phyloP scores from a whole-genome alignment of 1,140 invertebrate species.

The Philopotamus ludificatus region DNA sequence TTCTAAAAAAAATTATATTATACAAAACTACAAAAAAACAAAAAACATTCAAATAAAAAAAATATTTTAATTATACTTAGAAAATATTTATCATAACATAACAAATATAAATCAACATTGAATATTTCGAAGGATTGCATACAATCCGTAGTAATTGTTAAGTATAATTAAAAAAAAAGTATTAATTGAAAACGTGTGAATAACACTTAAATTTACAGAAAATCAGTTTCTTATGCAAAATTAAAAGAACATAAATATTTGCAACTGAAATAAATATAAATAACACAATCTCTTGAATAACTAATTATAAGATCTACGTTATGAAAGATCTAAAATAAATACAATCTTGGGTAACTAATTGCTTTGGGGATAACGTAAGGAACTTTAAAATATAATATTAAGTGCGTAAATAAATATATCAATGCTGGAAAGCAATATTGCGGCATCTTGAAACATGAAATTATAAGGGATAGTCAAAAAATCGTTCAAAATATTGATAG shows the following conservation, averaged over 20 bases:
- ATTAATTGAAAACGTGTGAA: background rate
- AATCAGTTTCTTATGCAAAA: background rate
- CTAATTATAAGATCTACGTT: background rate
- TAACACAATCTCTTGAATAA: background rate
- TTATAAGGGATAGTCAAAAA: too few species aligned
- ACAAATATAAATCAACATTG: conserved; percentile 27
- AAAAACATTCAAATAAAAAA: conserved; percentile 26
- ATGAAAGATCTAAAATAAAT: too few species aligned
- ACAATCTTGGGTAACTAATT: too few species aligned
- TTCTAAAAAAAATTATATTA: conserved; percentile 29
- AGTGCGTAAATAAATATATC: too few species aligned
- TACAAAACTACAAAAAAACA: conserved; percentile 34
- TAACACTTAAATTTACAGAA: background rate
- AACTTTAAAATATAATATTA: too few species aligned
- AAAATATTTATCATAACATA: conserved; percentile 17
- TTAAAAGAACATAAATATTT: background rate
- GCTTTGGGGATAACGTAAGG: too few species aligned
- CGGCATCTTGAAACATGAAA: too few species aligned
- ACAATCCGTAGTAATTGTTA: too few species aligned
- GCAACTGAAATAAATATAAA: background rate
- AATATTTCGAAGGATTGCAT: background rate
- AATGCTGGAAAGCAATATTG: too few species aligned
- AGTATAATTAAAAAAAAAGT: background rate
- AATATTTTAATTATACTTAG: conserved; percentile 20
- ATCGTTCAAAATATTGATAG: too few species aligned